A percentile compares a stretch with the other conserved stretches of the same genome.
These are phyloP conservation scores for Pagrus major DNA, from an alignment of 2,113 vertebrate species.

Conservation along the genomic window DNA sequence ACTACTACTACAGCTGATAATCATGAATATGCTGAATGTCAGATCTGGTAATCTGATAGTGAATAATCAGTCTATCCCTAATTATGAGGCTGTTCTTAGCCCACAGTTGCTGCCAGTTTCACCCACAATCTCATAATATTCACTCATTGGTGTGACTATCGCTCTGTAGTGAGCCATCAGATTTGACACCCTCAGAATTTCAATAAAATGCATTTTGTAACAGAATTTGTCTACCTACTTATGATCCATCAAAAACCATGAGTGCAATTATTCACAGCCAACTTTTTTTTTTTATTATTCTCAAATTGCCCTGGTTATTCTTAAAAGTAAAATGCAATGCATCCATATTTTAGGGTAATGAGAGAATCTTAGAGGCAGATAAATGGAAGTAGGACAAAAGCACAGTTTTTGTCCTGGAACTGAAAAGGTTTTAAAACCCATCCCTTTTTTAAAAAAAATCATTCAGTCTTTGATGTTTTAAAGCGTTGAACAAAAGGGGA, in stretches of 20 bases:
- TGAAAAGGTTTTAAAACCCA: neutral
- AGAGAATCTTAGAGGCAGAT: neutral
- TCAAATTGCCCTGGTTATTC: neutral
- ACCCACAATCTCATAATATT: neutral
- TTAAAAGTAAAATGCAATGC: neutral
- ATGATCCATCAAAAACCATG: neutral
- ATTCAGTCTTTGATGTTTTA: neutral
- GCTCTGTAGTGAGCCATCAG: neutral
- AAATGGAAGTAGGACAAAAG: neutral
- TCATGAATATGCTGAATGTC: too few relatives aligned
- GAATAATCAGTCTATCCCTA: too few relatives aligned
- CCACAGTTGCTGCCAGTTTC: neutral
- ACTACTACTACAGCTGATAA: too few relatives aligned
- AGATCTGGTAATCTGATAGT: too few relatives aligned
- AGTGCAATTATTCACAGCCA: neutral
- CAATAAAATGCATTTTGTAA: neutral
- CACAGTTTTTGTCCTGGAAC: neutral
- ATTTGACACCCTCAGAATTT: neutral
- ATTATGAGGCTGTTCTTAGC: neutral
- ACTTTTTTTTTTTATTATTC: slow-evolving; percentile 8
- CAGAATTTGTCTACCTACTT: neutral
- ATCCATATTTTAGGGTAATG: neutral
- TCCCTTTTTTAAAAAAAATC: neutral
- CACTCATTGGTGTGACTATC: neutral
- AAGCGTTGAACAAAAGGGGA: neutral